Conservation (phyloP, 2,113 vertebrate species). For the Microcebus murinus region DNA sequence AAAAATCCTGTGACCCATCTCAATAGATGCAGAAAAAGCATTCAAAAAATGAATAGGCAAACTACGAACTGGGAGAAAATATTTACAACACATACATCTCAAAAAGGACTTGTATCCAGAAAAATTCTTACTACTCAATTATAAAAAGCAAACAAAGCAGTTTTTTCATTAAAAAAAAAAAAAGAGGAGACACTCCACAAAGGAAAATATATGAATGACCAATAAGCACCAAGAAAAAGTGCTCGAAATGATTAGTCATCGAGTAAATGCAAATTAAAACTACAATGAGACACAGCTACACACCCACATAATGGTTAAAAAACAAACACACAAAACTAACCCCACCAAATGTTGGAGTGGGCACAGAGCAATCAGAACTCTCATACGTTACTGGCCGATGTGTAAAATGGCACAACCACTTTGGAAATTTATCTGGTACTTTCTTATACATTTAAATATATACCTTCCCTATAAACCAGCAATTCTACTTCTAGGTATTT, state of each 20-base stretch:
- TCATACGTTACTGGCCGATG: rapidly evolving
- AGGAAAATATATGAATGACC: not conserved
- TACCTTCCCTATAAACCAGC: not conserved
- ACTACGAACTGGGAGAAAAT: slow-evolving; percentile 3
- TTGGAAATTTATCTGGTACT: not conserved
- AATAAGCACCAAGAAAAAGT: not conserved
- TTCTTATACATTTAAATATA: not conserved
- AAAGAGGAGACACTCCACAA: not conserved
- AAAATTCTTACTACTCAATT: not conserved
- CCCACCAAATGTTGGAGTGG: rapidly evolving
- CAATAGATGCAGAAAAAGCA: not conserved
- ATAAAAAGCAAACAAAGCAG: not conserved
- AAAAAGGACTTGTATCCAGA: not conserved
- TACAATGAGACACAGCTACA: not conserved
- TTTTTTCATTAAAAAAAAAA: not conserved
- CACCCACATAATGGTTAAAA: rapidly evolving
- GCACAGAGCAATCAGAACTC: rapidly evolving
- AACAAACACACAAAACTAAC: not conserved
- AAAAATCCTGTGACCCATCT: not conserved
- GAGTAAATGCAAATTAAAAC: not conserved
- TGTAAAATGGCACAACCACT: not conserved
- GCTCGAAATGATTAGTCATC: not conserved
- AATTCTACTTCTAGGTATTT: not conserved
- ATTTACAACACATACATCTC: not conserved
- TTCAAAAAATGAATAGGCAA: not conserved